phyloP scores from a whole-genome alignment of 2,797 vertebrate genomes.

The Remorina albescens region DNA sequence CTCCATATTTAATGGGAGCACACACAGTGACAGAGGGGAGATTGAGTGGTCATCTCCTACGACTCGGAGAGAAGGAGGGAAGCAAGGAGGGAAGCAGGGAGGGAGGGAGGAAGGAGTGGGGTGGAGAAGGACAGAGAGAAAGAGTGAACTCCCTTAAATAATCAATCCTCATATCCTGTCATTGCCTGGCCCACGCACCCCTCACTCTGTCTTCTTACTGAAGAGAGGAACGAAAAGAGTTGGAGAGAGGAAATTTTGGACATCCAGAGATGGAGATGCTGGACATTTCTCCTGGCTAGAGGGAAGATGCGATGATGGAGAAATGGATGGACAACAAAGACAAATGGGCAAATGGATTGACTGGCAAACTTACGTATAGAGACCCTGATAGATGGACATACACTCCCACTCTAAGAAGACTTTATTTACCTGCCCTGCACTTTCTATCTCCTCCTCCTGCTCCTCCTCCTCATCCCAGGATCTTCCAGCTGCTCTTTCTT shows the following conservation, averaged over 20 bases:
- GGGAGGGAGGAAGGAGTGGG: conserved; percentile 52
- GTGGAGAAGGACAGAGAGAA: conserved; percentile 54
- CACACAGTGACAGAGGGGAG: conserved; percentile 68
- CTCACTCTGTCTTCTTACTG: conserved; percentile 46
- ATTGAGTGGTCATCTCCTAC: conserved; percentile 75
- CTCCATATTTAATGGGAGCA: conserved; percentile 71
- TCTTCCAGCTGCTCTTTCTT: conserved; percentile 63
- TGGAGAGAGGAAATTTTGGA: conserved; percentile 54
- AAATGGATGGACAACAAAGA: conserved; percentile 42
- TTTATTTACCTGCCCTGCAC: conserved; percentile 65
- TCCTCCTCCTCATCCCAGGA: conserved; percentile 58
- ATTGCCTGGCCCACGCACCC: conserved; percentile 52
- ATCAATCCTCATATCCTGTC: conserved; percentile 74
- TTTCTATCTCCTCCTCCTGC: conserved; percentile 62
- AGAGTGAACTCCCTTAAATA: conserved; percentile 75
- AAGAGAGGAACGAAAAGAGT: conserved; percentile 47
- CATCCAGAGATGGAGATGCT: conserved; percentile 51
- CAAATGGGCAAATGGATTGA: conserved; percentile 42
- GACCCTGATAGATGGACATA: conserved; percentile 32
- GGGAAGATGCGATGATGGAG: conserved; percentile 66
- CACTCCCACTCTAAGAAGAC: conserved; percentile 66
- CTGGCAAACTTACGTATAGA: conserved; percentile 29
- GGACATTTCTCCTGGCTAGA: conserved; percentile 63
- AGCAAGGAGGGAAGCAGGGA: conserved; percentile 38
- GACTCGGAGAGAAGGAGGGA: conserved; percentile 50